phyloP scores from a whole-genome alignment of 2,888 invertebrate genomes.

The Oscheius sp. region DNA sequence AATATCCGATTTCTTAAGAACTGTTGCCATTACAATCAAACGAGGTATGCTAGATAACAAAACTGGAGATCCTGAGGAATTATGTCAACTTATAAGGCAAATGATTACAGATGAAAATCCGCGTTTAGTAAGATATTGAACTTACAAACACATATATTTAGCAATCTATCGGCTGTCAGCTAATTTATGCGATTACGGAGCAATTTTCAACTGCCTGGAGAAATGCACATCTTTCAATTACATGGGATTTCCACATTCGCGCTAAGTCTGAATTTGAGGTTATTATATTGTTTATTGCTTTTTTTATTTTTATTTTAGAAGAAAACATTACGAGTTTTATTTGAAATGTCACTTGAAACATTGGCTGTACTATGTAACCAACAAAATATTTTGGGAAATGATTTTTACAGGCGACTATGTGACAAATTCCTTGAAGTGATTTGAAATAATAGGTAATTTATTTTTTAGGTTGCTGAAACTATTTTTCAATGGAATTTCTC shows the following conservation, averaged over 20 bases:
- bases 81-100: conserved; percentile 77
- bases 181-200: conserved; percentile 84
- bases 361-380: conserved; percentile 71
- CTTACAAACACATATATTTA: conserved; percentile 66
- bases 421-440: conserved; percentile 51
- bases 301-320: conserved; percentile 31
- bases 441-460: neutral
- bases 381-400: conserved; percentile 46
- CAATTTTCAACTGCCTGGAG: conserved; percentile 87
- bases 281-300: neutral
- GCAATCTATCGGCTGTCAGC: conserved; percentile 85
- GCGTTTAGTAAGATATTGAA: conserved; percentile 74
- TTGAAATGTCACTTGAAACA: conserved; percentile 79
- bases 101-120: conserved; percentile 80
- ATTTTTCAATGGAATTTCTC: conserved; percentile 84
- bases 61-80: conserved; percentile 77
- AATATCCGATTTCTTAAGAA: conserved; percentile 73
- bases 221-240: conserved; percentile 85
- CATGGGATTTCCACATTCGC: conserved; percentile 86
- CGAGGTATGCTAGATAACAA: conserved; percentile 79
- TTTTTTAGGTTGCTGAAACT: conserved; percentile 81
- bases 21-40: conserved; percentile 88
- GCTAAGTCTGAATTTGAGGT: conserved; percentile 86
- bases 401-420: conserved; percentile 43
- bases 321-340: conserved; percentile 82